Evolutionary conservation across 2,797 vertebrate genomes (phyloP).

Genomic region (Odontamblyopus rebecca): DNA sequence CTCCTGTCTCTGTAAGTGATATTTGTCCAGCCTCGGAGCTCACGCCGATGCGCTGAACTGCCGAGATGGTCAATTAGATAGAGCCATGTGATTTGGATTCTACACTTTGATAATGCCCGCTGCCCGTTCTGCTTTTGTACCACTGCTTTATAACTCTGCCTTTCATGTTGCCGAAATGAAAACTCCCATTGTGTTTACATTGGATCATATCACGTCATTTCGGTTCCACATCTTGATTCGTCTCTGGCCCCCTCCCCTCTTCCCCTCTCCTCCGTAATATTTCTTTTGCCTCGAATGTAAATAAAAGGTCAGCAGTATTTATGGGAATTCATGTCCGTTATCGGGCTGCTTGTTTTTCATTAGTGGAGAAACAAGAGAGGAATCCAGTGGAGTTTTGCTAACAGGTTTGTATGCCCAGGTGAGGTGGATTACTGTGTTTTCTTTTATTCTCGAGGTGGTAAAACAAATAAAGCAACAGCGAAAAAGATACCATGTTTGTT

Average conservation of each 20-base stretch:
- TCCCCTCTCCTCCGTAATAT: conserved; percentile 32
- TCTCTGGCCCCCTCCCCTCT: conserved; percentile 27
- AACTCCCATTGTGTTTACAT: conserved; percentile 28
- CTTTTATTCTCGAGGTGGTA: neutral
- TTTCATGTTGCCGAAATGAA: conserved; percentile 34
- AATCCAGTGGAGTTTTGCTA: conserved; percentile 27
- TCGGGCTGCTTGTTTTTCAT: conserved; percentile 26
- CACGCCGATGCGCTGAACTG: conserved; percentile 39
- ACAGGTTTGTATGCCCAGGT: conserved; percentile 49
- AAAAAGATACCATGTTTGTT: neutral
- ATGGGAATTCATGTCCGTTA: conserved; percentile 43
- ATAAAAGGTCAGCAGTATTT: conserved; percentile 58
- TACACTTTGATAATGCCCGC: conserved; percentile 24
- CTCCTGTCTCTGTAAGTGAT: conserved; percentile 23
- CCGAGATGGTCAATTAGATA: conserved; percentile 61
- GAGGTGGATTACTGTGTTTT: conserved; percentile 18
- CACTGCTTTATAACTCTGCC: conserved; percentile 21
- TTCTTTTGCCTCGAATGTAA: conserved; percentile 41
- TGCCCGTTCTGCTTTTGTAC: conserved; percentile 23
- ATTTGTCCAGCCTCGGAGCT: conserved; percentile 31
- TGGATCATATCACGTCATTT: conserved; percentile 38
- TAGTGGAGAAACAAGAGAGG: conserved; percentile 6
- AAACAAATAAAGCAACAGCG: neutral
- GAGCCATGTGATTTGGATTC: conserved; percentile 46
- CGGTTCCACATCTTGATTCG: conserved; percentile 42